Evolutionary conservation across 2,797 vertebrate genomes (phyloP).

Genomic region (Myotis pilosus): DNA sequence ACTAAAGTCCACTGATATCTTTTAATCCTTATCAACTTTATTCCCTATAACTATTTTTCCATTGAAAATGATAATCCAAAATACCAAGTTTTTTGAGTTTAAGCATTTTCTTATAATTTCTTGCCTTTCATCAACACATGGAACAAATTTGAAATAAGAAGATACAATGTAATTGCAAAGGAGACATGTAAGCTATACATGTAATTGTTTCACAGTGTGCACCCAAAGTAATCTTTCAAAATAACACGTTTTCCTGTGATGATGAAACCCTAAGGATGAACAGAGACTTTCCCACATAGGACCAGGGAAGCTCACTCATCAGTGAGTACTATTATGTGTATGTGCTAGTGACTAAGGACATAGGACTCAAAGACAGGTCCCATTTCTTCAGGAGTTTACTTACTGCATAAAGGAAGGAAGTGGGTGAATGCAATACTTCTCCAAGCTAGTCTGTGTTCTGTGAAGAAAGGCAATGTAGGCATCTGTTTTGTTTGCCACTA

Average conservation of each 20-base stretch:
- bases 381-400: neutral
- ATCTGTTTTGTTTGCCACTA: neutral
- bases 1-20: neutral
- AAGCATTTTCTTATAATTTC: neutral
- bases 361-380: neutral
- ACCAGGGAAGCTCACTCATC: neutral
- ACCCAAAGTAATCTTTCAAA: conserved; percentile 7
- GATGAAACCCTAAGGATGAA: neutral
- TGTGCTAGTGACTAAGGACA: neutral
- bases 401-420: neutral
- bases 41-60: neutral
- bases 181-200: neutral
- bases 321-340: neutral
- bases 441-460: neutral
- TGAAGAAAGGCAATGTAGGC: neutral
- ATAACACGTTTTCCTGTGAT: neutral
- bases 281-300: neutral
- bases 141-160: neutral
- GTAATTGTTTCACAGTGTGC: neutral
- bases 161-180: neutral
- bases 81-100: neutral
- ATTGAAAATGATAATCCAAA: neutral
- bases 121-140: neutral
- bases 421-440: neutral
- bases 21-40: neutral